Evolutionary conservation across 2,797 vertebrate genomes (phyloP), one percentile per base, ranked within the genome.

Genomic region (Sebastes hopkinsi): DNA sequence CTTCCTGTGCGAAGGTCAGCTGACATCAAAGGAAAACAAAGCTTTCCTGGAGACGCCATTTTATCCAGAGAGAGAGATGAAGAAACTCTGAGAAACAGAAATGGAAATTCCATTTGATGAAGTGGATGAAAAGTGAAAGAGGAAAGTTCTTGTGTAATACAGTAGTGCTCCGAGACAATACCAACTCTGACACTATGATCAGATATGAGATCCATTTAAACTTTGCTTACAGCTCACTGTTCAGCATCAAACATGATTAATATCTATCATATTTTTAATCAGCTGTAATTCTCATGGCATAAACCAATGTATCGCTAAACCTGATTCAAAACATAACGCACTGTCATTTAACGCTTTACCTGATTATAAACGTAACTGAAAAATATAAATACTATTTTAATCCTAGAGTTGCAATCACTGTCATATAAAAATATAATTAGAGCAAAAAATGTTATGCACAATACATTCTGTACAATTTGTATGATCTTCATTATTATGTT

Each of bases 1-100:
- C 29, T 94, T 85, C 5, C 81, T 96, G 27, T 1, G 2, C 12
- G 1, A 86, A 59, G 92, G 93, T 30, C 81, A 79, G 62, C 52
- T 1, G 58, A 72, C 27, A 9, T 91, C 81, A 23, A 60, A 68
- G n/a, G 54, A 82, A 12, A 86, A 87, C 5, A n/a, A 60, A 20
- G 55, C 9, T 4, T 18, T 90, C 25, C 85, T 96, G 22, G 83
- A 93, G 36, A 90, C 13, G 0, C 72, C 83, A 1, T 92, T 27
- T 81, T 79, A 84, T 34, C 30, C 30, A 32, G 30, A 32, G 30
- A 32, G 2, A 6, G 34, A 76, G 29, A 5, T 50, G 38, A 13
- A 64, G 11, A 3, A 59, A 42, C 2, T 5, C 7, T 1, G 2
- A 59, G 55, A 42, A 59, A n/a, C 36, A 2, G 25, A 42, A 72